Base-by-base conservation (phyloP, 1,140 invertebrate species). In the Vanessa tameamea region DNA sequence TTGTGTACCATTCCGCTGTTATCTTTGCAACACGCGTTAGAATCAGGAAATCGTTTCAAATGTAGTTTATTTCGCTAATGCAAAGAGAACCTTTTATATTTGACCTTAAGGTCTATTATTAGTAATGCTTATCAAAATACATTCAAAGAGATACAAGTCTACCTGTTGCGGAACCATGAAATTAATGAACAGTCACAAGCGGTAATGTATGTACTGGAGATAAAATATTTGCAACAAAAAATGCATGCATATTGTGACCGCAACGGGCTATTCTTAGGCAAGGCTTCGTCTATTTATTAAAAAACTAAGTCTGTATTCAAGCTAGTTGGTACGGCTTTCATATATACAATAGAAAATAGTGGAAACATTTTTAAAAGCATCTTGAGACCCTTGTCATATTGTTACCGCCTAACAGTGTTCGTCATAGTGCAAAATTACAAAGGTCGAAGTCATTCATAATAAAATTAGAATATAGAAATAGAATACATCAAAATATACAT, bases 151-250 rank as follows among this genome's bases (percentile, higher is more conserved):
- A 51, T 37, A 66, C 51, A 66, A 66, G 20, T 51, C 14, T 66
- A 66, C 64, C 64, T 66, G 64, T 66, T 66, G 64, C 64, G n/a
- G 47, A 51, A 66, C 50, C 53, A 67, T 55, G 50, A 67, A 3
- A 23, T 57, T 57, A 12, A 66, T 6, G 48, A 67, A 67, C 9
- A 67, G 11, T 57, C 23, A n/a, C 20, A 57, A 23, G 13, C 9
- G 15, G 16, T 57, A 57, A 57, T 57, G 53, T 26, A 26, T 23
- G 53, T n/a, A 23, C 31, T 8, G n/a, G 12, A 55, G 14, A 53
- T 53, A 67, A 55, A 67, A 53, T 31, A 66, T 66, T 66, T 66
- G 15, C 50, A 67, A 67, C 37, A 37, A 67, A 67, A 64, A 53
- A 53, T 67, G 16, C n/a, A 53, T 55, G 14, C 50, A 67, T 26